Base-by-base conservation (phyloP, 2,797 vertebrate species). In the Dermochelys coriacea region DNA sequence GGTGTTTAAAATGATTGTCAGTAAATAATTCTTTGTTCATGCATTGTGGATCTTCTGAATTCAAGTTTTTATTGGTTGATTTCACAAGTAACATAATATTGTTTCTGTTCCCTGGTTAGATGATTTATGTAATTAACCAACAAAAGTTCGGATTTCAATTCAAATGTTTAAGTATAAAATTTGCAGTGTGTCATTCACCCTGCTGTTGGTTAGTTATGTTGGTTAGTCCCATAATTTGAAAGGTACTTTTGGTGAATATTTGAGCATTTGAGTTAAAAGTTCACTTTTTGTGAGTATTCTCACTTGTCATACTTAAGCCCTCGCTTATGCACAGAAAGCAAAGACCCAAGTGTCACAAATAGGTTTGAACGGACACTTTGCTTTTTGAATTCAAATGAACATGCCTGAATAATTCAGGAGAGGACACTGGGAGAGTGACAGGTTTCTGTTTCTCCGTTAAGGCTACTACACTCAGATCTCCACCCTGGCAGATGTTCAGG, bases 381-480 rank as follows among this genome's bases (percentile, higher is more conserved):
- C 82, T 89, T 84, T 59, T 31, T 15, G 41, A 59, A 80, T 86
- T 84, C 49, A 16, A 50, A 25, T 2, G 0, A 50, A 12, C 12
- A 1, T 2, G 31, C 1, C 0, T 4, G 37, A 49, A 18, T 81
- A 85, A 77, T 12, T 2, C 27, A 0, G 1, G 6, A 11, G 82
- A 71, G 19, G 0, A 3, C 0, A 0, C 74, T 88, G 85, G 84
- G 55, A 81, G 79, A 21, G 25, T 29, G 82, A 82, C 80, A 74
- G 18, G 1, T 3, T 18, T 86, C 45, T 93, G 2, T 95, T 83
- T 94, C 75, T 75, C 41, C 45, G 1, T 14, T 37, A 97, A 99
- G 99, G 99, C 68, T 99, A 99, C 97, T 99, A 99, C 98, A 99
- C 99, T 1, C 99, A 99, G 47, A 98, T 99, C 95, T 99, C 99